Conservation (phyloP, 2,888 invertebrate species). For the Hydrotaea diabolus region DNA sequence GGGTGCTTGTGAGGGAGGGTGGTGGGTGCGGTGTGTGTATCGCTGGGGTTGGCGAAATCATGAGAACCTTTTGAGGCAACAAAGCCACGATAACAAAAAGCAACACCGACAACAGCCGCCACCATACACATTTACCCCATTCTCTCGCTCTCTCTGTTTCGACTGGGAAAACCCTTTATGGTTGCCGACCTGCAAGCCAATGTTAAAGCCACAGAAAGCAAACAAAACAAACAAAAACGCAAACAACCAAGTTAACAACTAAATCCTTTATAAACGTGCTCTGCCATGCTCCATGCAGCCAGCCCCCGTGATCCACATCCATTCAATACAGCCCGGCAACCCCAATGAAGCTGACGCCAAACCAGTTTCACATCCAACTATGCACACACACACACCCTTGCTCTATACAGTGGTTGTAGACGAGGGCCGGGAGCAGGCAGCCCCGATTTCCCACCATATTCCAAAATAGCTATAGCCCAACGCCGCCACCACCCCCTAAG, state of each 20-base stretch:
- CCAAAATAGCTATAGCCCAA: not conserved
- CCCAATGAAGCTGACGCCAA: slow-evolving; percentile 2
- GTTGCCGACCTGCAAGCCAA: slow-evolving; percentile 58
- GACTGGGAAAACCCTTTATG: slow-evolving; percentile 28
- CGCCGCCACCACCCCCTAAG: not conserved
- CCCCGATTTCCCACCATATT: no score
- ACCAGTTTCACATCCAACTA: not conserved
- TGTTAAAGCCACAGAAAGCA: slow-evolving; percentile 58
- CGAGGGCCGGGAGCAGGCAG: no score
- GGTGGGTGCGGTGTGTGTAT: not conserved
- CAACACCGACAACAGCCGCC: slow-evolving; percentile 17
- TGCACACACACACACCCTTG: slow-evolving; percentile 14
- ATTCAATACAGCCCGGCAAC: not conserved
- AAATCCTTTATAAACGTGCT: slow-evolving; percentile 61
- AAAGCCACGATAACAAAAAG: slow-evolving; percentile 44
- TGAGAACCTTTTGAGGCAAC: slow-evolving; percentile 47
- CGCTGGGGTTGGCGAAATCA: not conserved
- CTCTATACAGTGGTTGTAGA: not conserved
- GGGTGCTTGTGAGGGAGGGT: not conserved
- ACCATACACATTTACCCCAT: slow-evolving; percentile 12
- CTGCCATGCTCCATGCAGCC: not conserved
- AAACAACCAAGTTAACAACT: slow-evolving; percentile 58
- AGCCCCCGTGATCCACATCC: not conserved
- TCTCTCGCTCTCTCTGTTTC: slow-evolving; percentile 12
- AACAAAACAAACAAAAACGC: slow-evolving; percentile 58